Evolutionary conservation across 2,888 invertebrate genomes (phyloP), one percentile per base, ranked within the genome.

Genomic region (Cryptophagus acutangulus): DNA sequence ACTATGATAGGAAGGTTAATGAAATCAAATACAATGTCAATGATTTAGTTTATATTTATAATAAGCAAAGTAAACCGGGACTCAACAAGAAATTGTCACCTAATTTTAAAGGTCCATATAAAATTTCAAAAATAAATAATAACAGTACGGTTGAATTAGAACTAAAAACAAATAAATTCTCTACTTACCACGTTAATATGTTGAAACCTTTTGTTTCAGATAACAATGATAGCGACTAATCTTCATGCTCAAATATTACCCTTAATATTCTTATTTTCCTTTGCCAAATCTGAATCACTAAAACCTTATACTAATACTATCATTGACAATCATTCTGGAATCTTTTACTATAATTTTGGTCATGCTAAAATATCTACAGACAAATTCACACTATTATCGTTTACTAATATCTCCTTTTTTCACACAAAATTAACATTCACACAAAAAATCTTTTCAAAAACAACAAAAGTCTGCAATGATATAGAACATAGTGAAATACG

Each of bases 171-270:
- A 3, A 13, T 12, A 26, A 26, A 26, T 3, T 4, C 3, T 12
- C 12, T n/a, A 26, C 26, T 12, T 26, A 26, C 12, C 26, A 26
- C 9, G 12, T 13, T 26, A 26, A 26, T 26, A 26, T 26, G 26
- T 13, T 26, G 12, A 26, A 26, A 26, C n/a, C 12, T n/a, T 26
- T 26, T 26, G 26, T 26, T 26, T 13, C 26, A 26, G 26, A 26
- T 26, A 13, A n/a, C 3, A 4, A 4, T 8, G 9, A 26, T 26
- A 12, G 26, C 12, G n/a, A 13, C 12, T 26, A 26, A n/a, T 26
- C 26, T 6, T 26, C 12, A n/a, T 13, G 4, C 9, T 26, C 26
- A 4, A 8, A 6, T 20, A 9, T 20, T 20, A 8, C 20, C 9
- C 20, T 20, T 20, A 9, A 6, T 20, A 6, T n/a, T 26, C 26